These are phyloP conservation scores for Aphelenchoides besseyi DNA, from an alignment of 1,140 invertebrate genomes.

Conservation along the genomic window DNA sequence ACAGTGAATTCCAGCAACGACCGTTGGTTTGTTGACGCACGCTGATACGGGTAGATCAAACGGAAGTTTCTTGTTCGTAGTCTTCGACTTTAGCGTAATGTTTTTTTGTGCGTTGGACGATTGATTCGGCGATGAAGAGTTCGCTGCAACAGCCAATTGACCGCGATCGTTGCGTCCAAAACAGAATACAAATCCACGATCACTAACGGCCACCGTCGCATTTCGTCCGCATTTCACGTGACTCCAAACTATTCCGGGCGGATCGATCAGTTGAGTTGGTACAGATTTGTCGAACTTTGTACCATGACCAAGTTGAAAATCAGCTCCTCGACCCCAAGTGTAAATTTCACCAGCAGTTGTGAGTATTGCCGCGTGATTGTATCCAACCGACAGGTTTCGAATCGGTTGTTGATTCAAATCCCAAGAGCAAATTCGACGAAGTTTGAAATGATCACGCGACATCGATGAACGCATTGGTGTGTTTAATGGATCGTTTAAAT, in stretches of 20 bases:
- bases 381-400: slow-evolving; percentile 70
- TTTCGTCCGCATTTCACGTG: slow-evolving; percentile 49
- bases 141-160: slow-evolving; percentile 36
- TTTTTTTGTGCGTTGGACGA: slow-evolving; percentile 23
- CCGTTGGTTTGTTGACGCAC: slow-evolving; percentile 39
- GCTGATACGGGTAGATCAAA: slow-evolving; percentile 41
- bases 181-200: slow-evolving; percentile 36
- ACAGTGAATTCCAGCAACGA: slow-evolving; percentile 32
- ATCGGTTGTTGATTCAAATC: slow-evolving; percentile 21
- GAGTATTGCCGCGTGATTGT: slow-evolving; percentile 71
- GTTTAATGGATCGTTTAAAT: neutral
- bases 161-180: slow-evolving; percentile 49
- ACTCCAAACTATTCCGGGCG: slow-evolving; percentile 28
- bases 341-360: slow-evolving; percentile 71
- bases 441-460: slow-evolving; percentile 31
- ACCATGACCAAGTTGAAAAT: slow-evolving; percentile 72
- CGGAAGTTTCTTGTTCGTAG: slow-evolving; percentile 12
- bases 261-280: slow-evolving; percentile 37
- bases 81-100: slow-evolving; percentile 35
- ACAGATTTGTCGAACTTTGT: slow-evolving; percentile 64
- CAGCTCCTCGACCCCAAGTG: slow-evolving; percentile 72
- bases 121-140: neutral
- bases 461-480: slow-evolving; percentile 20
- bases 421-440: slow-evolving; percentile 38
- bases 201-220: slow-evolving; percentile 39